A percentile compares a stretch with the other conserved stretches of the same genome.
Conservation (phyloP, 2,888 invertebrate genomes). For the Acholoe squamosa region DNA sequence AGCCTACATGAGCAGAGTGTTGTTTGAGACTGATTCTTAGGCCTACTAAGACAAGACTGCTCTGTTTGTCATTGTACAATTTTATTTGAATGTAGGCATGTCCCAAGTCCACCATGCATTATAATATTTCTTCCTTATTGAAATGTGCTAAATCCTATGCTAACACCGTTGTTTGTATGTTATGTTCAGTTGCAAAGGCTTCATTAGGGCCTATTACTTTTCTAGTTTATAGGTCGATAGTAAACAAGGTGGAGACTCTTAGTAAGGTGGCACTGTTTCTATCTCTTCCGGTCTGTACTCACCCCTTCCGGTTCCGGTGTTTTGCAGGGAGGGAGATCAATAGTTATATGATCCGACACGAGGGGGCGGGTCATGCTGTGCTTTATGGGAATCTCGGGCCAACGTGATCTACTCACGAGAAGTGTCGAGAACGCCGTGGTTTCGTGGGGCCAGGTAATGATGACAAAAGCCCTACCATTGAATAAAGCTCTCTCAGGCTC, state of each 20-base stretch:
- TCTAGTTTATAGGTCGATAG: no score
- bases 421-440: not conserved
- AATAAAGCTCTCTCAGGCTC: not conserved
- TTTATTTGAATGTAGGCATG: no score
- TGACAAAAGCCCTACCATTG: not conserved
- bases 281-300: not conserved
- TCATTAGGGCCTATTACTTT: no score
- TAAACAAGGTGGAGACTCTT: not conserved
- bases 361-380: not conserved
- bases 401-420: not conserved
- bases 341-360: not conserved
- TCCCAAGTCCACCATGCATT: no score
- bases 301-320: conserved; percentile 10
- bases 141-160: no score
- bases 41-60: no score
- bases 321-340: not conserved
- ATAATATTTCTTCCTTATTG: no score
- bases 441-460: not conserved
- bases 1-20: no score
- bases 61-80: no score
- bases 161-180: no score
- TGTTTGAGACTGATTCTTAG: no score
- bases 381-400: conserved; percentile 1
- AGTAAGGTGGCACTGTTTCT: not conserved
- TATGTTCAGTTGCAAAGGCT: no score